Percentiles rank a stretch among this genome's conserved stretches.
phyloP scores from a whole-genome alignment of 1,140 invertebrate genomes.

The Zaprionus gabonicus region DNA sequence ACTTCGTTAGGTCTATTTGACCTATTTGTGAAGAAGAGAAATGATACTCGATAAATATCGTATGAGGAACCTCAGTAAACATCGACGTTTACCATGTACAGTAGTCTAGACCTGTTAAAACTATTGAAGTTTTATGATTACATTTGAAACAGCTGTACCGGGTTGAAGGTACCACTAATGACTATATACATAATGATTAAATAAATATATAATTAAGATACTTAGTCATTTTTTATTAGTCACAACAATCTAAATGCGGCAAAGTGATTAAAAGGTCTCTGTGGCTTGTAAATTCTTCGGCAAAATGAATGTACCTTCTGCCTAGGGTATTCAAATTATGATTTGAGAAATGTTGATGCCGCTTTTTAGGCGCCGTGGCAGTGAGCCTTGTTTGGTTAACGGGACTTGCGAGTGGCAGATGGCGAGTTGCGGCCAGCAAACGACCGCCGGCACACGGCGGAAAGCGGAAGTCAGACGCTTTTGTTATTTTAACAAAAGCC shows the following conservation, averaged over 20 bases:
- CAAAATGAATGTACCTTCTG: constrained; percentile 38
- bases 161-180: background rate
- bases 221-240: background rate
- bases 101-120: too few species aligned
- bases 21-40: too few species aligned
- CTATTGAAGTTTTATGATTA: too few species aligned
- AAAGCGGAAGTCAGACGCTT: constrained; percentile 32
- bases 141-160: background rate
- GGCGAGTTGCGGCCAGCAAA: background rate
- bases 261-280: too few species aligned
- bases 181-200: background rate
- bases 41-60: too few species aligned
- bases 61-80: too few species aligned
- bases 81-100: too few species aligned
- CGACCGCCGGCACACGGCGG: background rate
- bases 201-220: background rate
- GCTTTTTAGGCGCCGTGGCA: constrained; percentile 68
- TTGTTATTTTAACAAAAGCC: constrained; percentile 75
- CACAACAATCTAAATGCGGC: too few species aligned
- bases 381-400: constrained; percentile 73
- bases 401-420: constrained; percentile 36
- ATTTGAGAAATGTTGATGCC: constrained; percentile 53
- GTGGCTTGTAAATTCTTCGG: too few species aligned
- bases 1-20: too few species aligned
- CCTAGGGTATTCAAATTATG: constrained; percentile 77